Base-by-base conservation (phyloP, 1,140 invertebrate species). In the Drosophila leontia region DNA sequence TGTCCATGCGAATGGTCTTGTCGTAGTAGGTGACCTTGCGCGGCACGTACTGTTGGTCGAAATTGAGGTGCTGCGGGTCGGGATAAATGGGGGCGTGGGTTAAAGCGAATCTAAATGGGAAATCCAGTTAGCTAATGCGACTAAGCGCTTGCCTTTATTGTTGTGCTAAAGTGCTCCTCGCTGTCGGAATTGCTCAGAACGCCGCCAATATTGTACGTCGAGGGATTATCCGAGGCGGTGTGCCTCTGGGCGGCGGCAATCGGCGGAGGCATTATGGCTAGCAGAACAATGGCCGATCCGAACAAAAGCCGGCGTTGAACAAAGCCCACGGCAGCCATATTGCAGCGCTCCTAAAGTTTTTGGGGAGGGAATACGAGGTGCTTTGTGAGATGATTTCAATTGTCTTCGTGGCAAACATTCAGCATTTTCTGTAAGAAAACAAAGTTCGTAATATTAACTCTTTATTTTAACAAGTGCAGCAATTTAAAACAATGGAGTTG, bases 1-100 rank as follows among this genome's bases (percentile, higher is more conserved):
- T 95, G 92, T 98, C 97, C 97, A 99, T 99, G 51, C 96, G 93
- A 83, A 98, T 98, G 7, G 97, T 96, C 53, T 96, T 96, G 75
- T 97, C 96, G 91, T 97, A 96, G 83, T 97, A 97, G 6, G 96
- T 97, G 0, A 97, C 95, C 55, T 96, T 97, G 79, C 95, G 95
- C 26, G 96, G 96, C 19, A 98, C 96, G 92, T 97, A 97, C 59
- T 95, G 94, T 44, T 95, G 95, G 92, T 97, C 96, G 84, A 97
- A 97, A 90, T 98, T 98, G 17, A 92, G 72, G 58, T 92, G 80
- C 92, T 93, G 69, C 9, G 39, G 12, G 23, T 45, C 17, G 53
- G 35, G 39, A 55, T 13, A 35, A n/a, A 57, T 9, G 56, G 39
- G 17, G 48, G 17, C 19, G 57, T 45, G 37, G 23, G 11, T 42